These are phyloP conservation scores for Diacarnus erythraeanus DNA, from an alignment of 37 sponge, comb jelly and placozoan species.

Conservation along the genomic window DNA sequence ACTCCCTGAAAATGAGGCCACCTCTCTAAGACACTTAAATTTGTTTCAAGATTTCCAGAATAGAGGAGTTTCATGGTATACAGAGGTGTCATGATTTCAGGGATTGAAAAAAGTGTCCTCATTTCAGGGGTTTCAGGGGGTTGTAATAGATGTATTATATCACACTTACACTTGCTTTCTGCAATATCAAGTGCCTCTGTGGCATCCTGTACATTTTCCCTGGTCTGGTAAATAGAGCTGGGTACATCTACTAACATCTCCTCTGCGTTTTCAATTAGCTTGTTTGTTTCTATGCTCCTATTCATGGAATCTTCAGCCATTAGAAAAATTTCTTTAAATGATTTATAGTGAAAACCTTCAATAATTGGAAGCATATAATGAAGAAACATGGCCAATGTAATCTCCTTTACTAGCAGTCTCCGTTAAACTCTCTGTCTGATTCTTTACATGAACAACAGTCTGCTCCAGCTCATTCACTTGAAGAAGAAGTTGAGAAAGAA, in stretches of 20 bases:
- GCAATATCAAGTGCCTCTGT: background rate
- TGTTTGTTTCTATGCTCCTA: background rate
- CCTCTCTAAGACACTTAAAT: no score
- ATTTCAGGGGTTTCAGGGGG: no score
- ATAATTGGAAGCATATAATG: no score
- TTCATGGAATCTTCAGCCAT: background rate
- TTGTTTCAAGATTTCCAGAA: no score
- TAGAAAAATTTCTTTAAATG: background rate
- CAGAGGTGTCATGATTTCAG: no score
- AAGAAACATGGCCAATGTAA: no score
- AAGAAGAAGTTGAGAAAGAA: background rate
- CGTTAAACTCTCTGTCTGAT: background rate
- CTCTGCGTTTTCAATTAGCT: constrained; percentile 2
- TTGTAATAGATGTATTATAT: no score
- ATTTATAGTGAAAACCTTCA: background rate
- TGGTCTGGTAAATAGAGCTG: background rate
- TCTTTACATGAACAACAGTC: background rate
- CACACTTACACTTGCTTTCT: constrained; percentile 14
- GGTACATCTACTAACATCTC: constrained; percentile 17
- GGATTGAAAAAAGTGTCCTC: no score
- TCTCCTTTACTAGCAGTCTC: no score
- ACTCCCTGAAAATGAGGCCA: no score
- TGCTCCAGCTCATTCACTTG: background rate
- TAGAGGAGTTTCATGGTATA: no score
- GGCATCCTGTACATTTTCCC: background rate